A percentile compares a stretch with the other conserved stretches of the same genome.
These are phyloP conservation scores for Epinephelus malabaricus DNA, from an alignment of 2,797 vertebrate species.

Conservation along the genomic window DNA sequence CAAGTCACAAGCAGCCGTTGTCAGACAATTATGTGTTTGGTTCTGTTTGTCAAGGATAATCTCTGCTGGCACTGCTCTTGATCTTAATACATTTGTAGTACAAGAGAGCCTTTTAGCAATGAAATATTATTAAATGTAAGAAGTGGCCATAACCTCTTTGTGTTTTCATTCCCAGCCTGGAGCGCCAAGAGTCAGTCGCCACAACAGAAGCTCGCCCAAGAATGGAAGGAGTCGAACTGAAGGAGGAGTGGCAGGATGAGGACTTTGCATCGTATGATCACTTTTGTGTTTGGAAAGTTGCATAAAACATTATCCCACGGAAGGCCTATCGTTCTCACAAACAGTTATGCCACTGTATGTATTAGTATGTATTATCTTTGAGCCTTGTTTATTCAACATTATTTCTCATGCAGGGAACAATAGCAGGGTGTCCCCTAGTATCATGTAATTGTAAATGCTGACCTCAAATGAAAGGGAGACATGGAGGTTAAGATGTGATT, in stretches of 20 bases:
- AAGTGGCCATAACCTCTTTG: slow-evolving; percentile 6
- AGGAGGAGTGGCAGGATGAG: slow-evolving; percentile 99
- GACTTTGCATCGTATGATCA: slow-evolving; percentile 93
- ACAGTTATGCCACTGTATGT: too few relatives aligned
- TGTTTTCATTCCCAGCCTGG: slow-evolving; percentile 75
- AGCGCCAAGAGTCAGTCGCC: slow-evolving; percentile 88
- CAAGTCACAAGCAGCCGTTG: slow-evolving; percentile 54
- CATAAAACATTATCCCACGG: not conserved
- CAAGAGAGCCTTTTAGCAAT: slow-evolving; percentile 25
- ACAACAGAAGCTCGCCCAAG: slow-evolving; percentile 89
- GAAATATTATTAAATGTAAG: slow-evolving; percentile 13
- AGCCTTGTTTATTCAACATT: not conserved
- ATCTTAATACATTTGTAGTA: slow-evolving; percentile 11
- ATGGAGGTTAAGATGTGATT: slow-evolving; percentile 13
- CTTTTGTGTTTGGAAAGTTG: slow-evolving; percentile 25
- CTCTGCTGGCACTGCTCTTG: slow-evolving; percentile 28
- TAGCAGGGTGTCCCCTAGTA: not conserved
- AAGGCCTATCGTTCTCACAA: not conserved
- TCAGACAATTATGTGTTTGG: slow-evolving; percentile 49
- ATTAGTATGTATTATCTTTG: too few relatives aligned
- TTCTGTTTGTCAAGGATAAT: slow-evolving; percentile 52
- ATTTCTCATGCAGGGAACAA: slow-evolving; percentile 16
- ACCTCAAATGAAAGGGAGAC: too few relatives aligned
- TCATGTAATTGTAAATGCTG: not conserved
- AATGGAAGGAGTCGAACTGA: slow-evolving; percentile 98